These are phyloP conservation scores for Oreonectes daqikongensis DNA, from an alignment of 2,797 vertebrate genomes.

Conservation along the genomic window DNA sequence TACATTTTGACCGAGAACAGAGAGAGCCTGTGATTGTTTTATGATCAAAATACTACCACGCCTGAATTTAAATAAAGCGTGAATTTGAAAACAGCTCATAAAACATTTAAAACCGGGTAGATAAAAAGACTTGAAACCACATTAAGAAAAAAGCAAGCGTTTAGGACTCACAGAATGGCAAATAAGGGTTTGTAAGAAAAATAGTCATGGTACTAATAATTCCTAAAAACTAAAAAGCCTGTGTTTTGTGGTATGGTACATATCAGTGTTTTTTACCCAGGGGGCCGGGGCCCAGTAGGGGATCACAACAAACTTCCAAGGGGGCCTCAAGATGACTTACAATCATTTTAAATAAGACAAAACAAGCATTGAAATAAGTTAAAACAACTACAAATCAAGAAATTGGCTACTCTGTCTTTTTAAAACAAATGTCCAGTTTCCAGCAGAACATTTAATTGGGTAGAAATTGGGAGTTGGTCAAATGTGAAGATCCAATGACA, in stretches of 20 bases:
- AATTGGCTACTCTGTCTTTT: too few species aligned
- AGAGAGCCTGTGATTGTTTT: conserved; percentile 27
- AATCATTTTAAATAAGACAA: too few species aligned
- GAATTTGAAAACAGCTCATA: conserved; percentile 37
- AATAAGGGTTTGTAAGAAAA: conserved; percentile 22
- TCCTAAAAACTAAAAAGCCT: background rate
- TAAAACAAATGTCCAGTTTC: too few species aligned
- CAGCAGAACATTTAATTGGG: too few species aligned
- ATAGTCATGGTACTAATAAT: background rate
- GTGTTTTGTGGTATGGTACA: background rate
- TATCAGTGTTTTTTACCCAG: background rate
- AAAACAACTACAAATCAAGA: too few species aligned
- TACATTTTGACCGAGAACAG: conserved; percentile 10
- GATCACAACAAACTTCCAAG: too few species aligned
- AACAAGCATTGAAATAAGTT: too few species aligned
- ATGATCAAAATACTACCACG: conserved; percentile 21
- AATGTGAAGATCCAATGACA: too few species aligned
- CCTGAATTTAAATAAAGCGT: conserved; percentile 38
- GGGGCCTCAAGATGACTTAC: too few species aligned
- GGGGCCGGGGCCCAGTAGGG: too few species aligned
- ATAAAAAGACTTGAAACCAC: conserved; percentile 34
- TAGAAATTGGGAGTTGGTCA: too few species aligned
- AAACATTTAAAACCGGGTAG: conserved; percentile 29
- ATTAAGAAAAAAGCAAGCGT: conserved; percentile 32
- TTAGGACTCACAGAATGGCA: background rate